Evolutionary conservation across 2,113 vertebrate species (phyloP).

Genomic region (Prunella fulvescens): DNA sequence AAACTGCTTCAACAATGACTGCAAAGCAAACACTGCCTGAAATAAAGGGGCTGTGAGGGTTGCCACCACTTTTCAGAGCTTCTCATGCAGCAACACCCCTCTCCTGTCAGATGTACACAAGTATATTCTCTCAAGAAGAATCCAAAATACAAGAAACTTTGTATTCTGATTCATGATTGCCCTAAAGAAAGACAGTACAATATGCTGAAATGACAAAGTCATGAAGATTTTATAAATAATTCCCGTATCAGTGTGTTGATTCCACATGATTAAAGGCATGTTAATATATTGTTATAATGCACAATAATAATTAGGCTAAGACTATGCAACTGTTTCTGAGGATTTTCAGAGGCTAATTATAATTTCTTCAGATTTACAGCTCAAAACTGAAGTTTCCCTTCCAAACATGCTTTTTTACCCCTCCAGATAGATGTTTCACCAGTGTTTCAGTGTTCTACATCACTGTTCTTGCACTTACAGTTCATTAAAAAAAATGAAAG

Average conservation of each 20-base stretch:
- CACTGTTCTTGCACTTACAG: neutral
- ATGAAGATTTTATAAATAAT: neutral
- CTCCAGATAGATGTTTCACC: neutral
- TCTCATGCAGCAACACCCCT: neutral
- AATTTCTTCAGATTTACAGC: neutral
- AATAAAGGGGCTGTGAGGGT: neutral
- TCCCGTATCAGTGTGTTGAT: neutral
- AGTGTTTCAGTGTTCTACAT: neutral
- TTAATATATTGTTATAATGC: neutral
- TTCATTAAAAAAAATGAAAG: neutral
- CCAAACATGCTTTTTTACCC: neutral
- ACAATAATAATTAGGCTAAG: neutral
- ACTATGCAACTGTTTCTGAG: neutral
- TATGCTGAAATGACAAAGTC: neutral
- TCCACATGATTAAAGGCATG: neutral
- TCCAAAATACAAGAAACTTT: neutral
- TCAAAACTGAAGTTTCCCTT: neutral
- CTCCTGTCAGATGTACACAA: neutral
- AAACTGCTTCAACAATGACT: neutral
- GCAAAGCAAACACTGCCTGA: neutral
- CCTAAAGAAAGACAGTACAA: neutral
- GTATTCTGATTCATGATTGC: neutral
- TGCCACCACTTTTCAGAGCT: neutral
- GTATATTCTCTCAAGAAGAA: neutral
- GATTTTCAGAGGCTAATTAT: neutral